phyloP scores from a whole-genome alignment of 2,113 vertebrate genomes.

The Syrrhaptes paradoxus region DNA sequence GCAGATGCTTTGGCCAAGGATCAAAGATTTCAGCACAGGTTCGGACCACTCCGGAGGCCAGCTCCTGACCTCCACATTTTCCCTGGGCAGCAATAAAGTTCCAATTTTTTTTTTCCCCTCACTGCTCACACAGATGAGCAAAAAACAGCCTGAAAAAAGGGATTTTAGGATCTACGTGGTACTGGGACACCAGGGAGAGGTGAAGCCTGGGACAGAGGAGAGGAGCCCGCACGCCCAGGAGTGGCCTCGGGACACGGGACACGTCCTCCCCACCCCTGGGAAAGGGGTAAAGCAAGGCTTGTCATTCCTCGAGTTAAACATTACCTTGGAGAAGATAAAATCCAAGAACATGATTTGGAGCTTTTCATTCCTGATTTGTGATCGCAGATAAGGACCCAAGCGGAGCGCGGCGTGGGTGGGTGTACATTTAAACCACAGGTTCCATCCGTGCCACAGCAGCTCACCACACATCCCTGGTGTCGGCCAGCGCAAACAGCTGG shows the following conservation, averaged over 20 bases:
- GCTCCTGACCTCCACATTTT: not conserved
- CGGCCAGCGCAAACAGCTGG: too few species aligned
- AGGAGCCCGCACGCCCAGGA: not conserved
- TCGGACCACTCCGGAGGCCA: not conserved
- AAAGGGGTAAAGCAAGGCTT: not conserved
- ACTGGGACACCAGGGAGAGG: not conserved
- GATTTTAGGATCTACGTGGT: not conserved
- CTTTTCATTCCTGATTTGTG: not conserved
- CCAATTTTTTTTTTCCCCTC: not conserved
- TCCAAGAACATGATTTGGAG: not conserved
- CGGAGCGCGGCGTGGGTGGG: not conserved
- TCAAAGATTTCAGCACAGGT: not conserved
- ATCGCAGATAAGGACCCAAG: not conserved
- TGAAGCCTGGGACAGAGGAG: not conserved
- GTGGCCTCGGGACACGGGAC: too few species aligned
- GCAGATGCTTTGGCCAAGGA: not conserved
- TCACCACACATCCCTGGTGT: not conserved
- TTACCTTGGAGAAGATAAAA: not conserved
- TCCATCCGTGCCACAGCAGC: accelerated
- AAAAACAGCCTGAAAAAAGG: not conserved
- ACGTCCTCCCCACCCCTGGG: accelerated
- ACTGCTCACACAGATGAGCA: not conserved
- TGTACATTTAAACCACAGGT: not conserved
- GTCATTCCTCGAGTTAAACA: not conserved
- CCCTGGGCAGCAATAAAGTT: not conserved